Base-by-base conservation (phyloP, 2,797 vertebrate species). In the Lepidocolaptes lacrymiger region DNA sequence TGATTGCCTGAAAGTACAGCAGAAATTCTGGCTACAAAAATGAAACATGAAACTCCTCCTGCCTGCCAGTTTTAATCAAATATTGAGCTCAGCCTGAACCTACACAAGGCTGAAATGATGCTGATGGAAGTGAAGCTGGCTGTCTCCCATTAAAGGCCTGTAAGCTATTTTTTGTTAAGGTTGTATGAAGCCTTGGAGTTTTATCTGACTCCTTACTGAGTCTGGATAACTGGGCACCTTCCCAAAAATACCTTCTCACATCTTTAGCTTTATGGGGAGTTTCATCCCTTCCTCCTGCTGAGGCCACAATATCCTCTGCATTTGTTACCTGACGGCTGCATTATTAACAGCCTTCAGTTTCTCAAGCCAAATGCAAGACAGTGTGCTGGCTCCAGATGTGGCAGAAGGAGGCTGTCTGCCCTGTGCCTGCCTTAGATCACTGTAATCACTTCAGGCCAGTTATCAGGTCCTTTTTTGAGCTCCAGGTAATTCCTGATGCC, bases 221-320 rank as follows among this genome's bases (percentile, higher is more conserved):
- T 67, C 93, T 93, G 93, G 90, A 95, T 87, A 74, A 52, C 90
- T 97, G 96, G 95, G 96, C 91, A 96, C 44, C 48, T 90, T 90
- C 95, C 95, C 95, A 96, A 89, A 96, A 97, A 96, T 96, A 93
- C 90, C 90, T 97, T 93, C 96, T 91, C 95, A 93, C 91, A 85
- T 96, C 91, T 95, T 96, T 88, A 96, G 93, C 91, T 95, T 97
- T 94, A 95, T 52, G 71, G 91, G 84, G 59, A 97, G 93, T 90
- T 96, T 97, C 91, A 94, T 95, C 93, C 88, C 74, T 94, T 94
- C 66, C 94, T 96, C 91, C 93, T 8, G 63, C 96, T 90, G 94
- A 91, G 95, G 80, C 94, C 83, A 81, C 96, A 95, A 95, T 95
- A 95, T 94, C 93, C 85, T 95, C 71, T 81, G 74, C 74, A 12